Conservation (phyloP, 2,113 vertebrate species). For the Corythaixoides concolor region DNA sequence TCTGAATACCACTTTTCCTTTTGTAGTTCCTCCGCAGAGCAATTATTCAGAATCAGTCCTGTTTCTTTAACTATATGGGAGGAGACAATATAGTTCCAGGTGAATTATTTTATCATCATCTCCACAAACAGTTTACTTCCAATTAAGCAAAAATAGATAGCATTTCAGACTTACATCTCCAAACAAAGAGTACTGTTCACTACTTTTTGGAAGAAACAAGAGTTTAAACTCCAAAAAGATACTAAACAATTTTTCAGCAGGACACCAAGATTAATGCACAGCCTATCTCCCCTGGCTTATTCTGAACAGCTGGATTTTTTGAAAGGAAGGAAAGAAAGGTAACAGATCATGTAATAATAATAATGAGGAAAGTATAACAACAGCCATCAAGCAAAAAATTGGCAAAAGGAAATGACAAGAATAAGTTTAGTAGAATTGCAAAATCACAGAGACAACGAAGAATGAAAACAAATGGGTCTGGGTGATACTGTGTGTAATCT, state of each 20-base stretch:
- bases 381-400: background rate
- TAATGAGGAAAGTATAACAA: background rate
- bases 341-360: background rate
- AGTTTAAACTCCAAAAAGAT: background rate
- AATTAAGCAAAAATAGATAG: background rate
- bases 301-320: background rate
- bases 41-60: background rate
- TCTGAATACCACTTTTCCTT: background rate
- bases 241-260: background rate
- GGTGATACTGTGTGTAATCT: background rate
- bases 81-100: background rate
- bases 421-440: background rate
- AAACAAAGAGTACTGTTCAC: background rate
- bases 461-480: background rate
- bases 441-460: background rate
- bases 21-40: background rate
- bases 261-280: background rate
- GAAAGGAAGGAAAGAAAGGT: background rate
- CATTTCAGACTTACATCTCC: background rate
- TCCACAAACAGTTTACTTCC: background rate
- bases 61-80: background rate
- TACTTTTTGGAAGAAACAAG: background rate
- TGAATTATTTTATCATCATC: background rate
- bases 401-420: background rate
- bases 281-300: background rate